These are phyloP conservation scores for Epistrophe eligans DNA, from an alignment of 2,888 invertebrate species.

Conservation along the genomic window DNA sequence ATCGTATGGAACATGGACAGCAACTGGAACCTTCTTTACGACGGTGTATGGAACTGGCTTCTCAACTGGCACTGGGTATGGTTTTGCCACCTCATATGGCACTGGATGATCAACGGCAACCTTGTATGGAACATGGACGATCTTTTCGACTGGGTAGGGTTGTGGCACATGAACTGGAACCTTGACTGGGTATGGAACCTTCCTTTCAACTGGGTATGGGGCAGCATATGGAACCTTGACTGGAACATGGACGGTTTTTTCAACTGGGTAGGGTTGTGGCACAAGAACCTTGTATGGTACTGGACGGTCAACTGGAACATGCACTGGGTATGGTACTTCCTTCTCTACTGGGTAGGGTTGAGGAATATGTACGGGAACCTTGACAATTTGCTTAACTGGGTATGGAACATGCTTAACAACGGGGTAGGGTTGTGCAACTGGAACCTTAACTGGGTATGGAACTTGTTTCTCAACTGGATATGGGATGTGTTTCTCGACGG, in stretches of 20 bases:
- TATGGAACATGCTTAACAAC: slow-evolving; percentile 88
- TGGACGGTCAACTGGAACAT: slow-evolving; percentile 90
- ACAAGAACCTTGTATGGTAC: slow-evolving; percentile 87
- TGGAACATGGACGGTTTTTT: slow-evolving; percentile 89
- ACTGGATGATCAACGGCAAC: slow-evolving; percentile 88
- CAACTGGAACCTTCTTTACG: slow-evolving; percentile 86
- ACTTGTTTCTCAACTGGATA: slow-evolving; percentile 90
- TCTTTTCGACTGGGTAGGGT: slow-evolving; percentile 86
- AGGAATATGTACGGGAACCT: slow-evolving; percentile 90
- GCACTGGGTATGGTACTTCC: slow-evolving; percentile 87
- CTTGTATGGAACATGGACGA: slow-evolving; percentile 88
- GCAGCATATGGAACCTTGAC: slow-evolving; percentile 92
- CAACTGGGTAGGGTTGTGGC: slow-evolving; percentile 91
- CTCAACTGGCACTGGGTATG: slow-evolving; percentile 87
- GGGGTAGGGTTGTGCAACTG: slow-evolving; percentile 88
- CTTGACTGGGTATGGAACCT: slow-evolving; percentile 90
- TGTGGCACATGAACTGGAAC: slow-evolving; percentile 86
- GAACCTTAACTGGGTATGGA: slow-evolving; percentile 88
- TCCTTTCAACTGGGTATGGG: slow-evolving; percentile 92
- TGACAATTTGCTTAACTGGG: slow-evolving; percentile 89
- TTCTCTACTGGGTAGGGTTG: slow-evolving; percentile 87
- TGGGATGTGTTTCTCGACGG: slow-evolving; percentile 87
- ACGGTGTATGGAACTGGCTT: slow-evolving; percentile 87
- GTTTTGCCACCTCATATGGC: slow-evolving; percentile 86
- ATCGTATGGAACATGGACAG: slow-evolving; percentile 86